Percentiles rank a stretch among this genome's conserved stretches.
These are phyloP conservation scores for Takifugu ocellatus DNA, from an alignment of 2,797 vertebrate genomes.

Conservation along the genomic window DNA sequence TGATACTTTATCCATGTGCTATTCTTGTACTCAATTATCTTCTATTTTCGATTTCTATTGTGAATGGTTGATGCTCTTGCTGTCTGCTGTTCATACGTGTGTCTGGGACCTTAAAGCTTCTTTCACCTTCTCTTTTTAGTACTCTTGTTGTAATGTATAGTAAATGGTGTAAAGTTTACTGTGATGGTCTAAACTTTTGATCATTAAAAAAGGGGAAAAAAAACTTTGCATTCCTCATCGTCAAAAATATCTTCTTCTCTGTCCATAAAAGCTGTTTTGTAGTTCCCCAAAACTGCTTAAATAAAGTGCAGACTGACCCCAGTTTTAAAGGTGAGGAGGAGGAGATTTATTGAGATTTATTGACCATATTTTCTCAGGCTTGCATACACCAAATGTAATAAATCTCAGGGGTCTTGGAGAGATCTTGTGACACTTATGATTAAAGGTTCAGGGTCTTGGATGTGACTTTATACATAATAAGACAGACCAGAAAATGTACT, in stretches of 20 bases:
- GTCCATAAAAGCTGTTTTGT: neutral
- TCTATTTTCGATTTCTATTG: slow-evolving; percentile 77
- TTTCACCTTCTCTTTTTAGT: slow-evolving; percentile 77
- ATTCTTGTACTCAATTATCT: slow-evolving; percentile 80
- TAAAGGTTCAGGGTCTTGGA: no score
- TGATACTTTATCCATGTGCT: slow-evolving; percentile 72
- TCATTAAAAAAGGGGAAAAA: slow-evolving; percentile 63
- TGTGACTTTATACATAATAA: no score
- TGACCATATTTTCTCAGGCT: no score
- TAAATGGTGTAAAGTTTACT: slow-evolving; percentile 77
- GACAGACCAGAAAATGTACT: no score
- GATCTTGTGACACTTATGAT: no score
- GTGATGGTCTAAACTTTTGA: slow-evolving; percentile 77
- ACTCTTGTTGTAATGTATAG: slow-evolving; percentile 77
- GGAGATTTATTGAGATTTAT: no score
- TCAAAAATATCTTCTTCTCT: slow-evolving; percentile 17
- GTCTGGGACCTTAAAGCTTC: slow-evolving; percentile 65
- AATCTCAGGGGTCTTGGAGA: no score
- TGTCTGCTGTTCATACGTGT: slow-evolving; percentile 82
- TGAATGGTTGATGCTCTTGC: slow-evolving; percentile 76
- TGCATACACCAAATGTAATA: no score
- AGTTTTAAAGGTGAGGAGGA: no score
- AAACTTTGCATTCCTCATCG: slow-evolving; percentile 70
- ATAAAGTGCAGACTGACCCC: no score
- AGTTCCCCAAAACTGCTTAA: no score